Evolutionary conservation across 2,888 invertebrate species (phyloP), one percentile per base, ranked within the genome.

Genomic region (Xestia c-nigrum): DNA sequence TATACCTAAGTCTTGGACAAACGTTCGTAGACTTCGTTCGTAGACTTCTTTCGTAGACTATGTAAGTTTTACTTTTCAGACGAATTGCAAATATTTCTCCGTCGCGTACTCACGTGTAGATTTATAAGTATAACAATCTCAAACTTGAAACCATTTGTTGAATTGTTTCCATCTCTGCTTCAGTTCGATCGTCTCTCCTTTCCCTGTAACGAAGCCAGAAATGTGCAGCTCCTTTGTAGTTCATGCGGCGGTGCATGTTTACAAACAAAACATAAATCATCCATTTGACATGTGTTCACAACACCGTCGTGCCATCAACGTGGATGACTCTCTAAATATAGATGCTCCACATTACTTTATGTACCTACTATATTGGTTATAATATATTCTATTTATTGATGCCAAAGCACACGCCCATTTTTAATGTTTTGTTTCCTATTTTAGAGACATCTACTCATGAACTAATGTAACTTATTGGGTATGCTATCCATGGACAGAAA

Each of bases 191-290:
- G 14, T 66, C 12, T 72, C 14, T 57, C 5, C n/a, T 46, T 14
- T 47, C 31, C n/a, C 12, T 24, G 24, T 69, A 47, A 63, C 14
- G 21, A 19, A 61, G 63, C 63, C 47, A 66, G 83, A 40, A 78
- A 67, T 67, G 66, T 72, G 69, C 43, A 70, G 52, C 63, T 61
- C 10, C 57, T 66, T 65, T 52, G 72, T 69, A 55, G 50, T 74
- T 72, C 55, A 55, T 61, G 55, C 65, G 74, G 73, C 70, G 75
- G 40, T 65, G 52, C 55, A 77, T 85, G 84, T 85, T 85, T 86
- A 85, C 84, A 83, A 85, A 85, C 85, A 85, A 84, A 86, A 74
- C 59, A 75, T 84, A 80, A 66, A 84, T 86, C 80, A 86, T 72
- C 52, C 50, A 55, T 80, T 84, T 80, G 86, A 86, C 85, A 80